Evolutionary conservation across 2,888 invertebrate genomes (phyloP), one percentile per base, ranked within the genome.

Genomic region (Limulus polyphemus): DNA sequence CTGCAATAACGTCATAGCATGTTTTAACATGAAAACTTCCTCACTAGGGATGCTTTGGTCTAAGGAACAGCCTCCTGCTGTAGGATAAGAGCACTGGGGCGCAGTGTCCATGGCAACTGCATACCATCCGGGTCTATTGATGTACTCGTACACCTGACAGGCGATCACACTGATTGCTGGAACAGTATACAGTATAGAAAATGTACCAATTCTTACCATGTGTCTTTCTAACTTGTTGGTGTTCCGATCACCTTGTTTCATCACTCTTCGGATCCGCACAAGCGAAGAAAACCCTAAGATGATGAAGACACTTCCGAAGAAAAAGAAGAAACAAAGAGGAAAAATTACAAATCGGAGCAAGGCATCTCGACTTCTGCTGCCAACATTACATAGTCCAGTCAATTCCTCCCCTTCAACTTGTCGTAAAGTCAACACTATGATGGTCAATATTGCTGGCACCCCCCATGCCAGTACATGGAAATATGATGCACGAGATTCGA

Each of bases 381-480:
- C 93, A 61, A 93, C 84, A n/a, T 84, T 86, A 73, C 92, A 93
- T 60, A 90, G 81, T 2, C 90, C 90, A 0, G 87, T 88, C 67
- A 90, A 76, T 74, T 90, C 89, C 64, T 78, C 78, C 3, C 78
- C 80, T 67, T 80, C 80, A 17, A 81, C 78, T 61, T 75, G 70
- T 58, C 76, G 69, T 72, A 76, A 71, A 17, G 74, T 75, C 47
- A 78, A 69, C 47, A 77, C 75, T 10, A 76, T 70, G 54, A 77
- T 75, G 7, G 77, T 76, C 63, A 73, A 72, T 17, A 76, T 70
- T 10, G 77, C 76, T 0, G 78, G 78, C 4, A 77, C 70, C 7
- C 74, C 75, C 78, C 78, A 78, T 9, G 77, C 77, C 2, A 74
- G 74, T 62, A 77, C 64, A 65, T 78, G 77, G 67, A 77, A 78